phyloP scores from a whole-genome alignment of 2,888 invertebrate species.

The Tanytarsus gracilentus region DNA sequence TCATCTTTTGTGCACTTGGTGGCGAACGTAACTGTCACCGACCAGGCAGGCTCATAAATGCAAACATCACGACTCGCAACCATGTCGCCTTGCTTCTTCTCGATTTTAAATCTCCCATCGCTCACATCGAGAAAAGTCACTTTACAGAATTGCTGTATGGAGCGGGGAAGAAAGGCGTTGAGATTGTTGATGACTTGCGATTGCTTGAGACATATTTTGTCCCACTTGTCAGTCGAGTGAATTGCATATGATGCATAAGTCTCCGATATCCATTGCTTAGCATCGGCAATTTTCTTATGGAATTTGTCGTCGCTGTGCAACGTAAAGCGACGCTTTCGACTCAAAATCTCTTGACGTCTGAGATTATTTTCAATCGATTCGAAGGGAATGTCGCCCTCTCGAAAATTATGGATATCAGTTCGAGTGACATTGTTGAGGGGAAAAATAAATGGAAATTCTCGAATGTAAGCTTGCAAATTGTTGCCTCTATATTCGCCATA shows the following conservation, averaged over 20 bases:
- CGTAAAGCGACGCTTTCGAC: constrained; percentile 47
- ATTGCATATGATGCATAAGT: constrained; percentile 81
- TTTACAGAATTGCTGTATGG: constrained; percentile 63
- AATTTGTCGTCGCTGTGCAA: constrained; percentile 50
- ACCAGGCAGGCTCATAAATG: constrained; percentile 73
- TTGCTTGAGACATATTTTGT: constrained; percentile 67
- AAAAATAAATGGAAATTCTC: constrained; percentile 30
- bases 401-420: constrained; percentile 37
- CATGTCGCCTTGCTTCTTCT: constrained; percentile 68
- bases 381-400: constrained; percentile 48
- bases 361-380: constrained; percentile 48
- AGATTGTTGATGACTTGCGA: constrained; percentile 74
- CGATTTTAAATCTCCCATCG: constrained; percentile 66
- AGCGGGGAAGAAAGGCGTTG: constrained; percentile 64
- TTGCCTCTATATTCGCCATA: constrained; percentile 38
- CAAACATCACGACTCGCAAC: constrained; percentile 72
- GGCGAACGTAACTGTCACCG: constrained; percentile 62
- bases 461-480: constrained; percentile 30
- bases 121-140: constrained; percentile 70
- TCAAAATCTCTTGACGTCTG: constrained; percentile 45
- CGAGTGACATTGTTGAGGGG: constrained; percentile 29
- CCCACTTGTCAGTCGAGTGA: constrained; percentile 70
- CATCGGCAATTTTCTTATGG: constrained; percentile 61
- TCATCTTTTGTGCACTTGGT: constrained; percentile 58
- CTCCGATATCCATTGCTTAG: constrained; percentile 77